Conservation (phyloP, 2,888 invertebrate species). For the Gari tellinella region DNA sequence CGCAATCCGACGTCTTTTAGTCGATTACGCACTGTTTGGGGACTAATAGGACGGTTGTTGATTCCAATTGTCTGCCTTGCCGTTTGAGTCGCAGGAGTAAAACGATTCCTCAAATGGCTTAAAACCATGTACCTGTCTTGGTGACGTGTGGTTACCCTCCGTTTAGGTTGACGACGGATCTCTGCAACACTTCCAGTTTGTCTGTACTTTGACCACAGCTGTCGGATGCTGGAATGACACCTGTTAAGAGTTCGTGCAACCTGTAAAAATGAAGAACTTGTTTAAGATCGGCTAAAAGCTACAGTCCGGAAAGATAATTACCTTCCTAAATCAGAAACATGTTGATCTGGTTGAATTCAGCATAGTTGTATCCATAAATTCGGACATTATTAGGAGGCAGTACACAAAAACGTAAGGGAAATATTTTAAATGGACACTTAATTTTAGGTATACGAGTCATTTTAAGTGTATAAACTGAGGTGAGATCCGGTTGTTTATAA, state of each 20-base stretch:
- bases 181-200: constrained; percentile 34
- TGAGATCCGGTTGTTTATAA: too few species aligned
- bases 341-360: too few species aligned
- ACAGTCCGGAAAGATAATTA: too few species aligned
- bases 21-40: constrained; percentile 14
- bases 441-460: too few species aligned
- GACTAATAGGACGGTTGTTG: constrained; percentile 4
- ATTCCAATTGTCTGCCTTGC: not conserved
- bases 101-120: constrained; percentile 12
- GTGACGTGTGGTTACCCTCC: constrained; percentile 8
- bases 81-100: constrained; percentile 2
- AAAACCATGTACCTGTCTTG: constrained; percentile 32
- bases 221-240: constrained; percentile 12
- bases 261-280: too few species aligned
- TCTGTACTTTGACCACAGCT: constrained; percentile 23
- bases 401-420: too few species aligned
- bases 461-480: too few species aligned
- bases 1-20: constrained; percentile 24
- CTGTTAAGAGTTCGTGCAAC: constrained; percentile 23
- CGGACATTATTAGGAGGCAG: too few species aligned
- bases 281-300: too few species aligned
- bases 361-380: too few species aligned
- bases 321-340: too few species aligned
- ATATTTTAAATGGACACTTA: too few species aligned
- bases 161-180: not conserved